Base-by-base conservation (phyloP, 1,140 invertebrate species). In the Dysdera silvatica region DNA sequence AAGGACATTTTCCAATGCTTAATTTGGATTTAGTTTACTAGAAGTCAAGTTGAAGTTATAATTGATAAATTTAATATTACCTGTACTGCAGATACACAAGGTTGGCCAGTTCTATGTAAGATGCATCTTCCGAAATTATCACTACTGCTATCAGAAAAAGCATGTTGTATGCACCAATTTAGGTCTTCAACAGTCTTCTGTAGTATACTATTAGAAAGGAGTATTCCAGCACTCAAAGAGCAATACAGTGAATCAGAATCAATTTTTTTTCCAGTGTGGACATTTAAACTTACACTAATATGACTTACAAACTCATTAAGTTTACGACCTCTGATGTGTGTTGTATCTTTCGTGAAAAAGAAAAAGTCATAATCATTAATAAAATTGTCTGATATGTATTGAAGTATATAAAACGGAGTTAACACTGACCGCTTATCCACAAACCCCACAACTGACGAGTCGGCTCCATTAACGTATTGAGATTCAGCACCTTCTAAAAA, bases 281-380 rank as follows among this genome's bases (percentile, higher is more conserved):
- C 80, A 74, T 91, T 83, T 72, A 86, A 81, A 69, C 84, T 88
- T 37, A 93, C 84, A 73, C 88, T 91, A 62, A 94, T 84, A 69
- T 84, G 82, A 57, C 82, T 82, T 4, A 89, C 82, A 43, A 90
- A 74, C 20, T 85, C 76, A 55, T 81, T 78, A 16, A 94, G 73
- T 68, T 80, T 82, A 56, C 84, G 80, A 0, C 83, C 86, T 74
- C 91, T 86, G 18, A 95, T 77, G 72, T 87, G 94, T 7, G 83
- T 85, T 12, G 80, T 82, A 76, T 95, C 91, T 28, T 86, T 85
- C 3, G 88, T 81, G 28, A 97, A 78, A 71, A 91, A 87, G 75
- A 91, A 95, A 75, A 88, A 96, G 76, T 95, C 89, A 77, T 86
- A 95, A 63, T 88, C 86, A 55, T 92, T 85, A 10, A 88, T 74